phyloP scores from a whole-genome alignment of 2,888 invertebrate genomes.

The Dexiosoma caninum region DNA sequence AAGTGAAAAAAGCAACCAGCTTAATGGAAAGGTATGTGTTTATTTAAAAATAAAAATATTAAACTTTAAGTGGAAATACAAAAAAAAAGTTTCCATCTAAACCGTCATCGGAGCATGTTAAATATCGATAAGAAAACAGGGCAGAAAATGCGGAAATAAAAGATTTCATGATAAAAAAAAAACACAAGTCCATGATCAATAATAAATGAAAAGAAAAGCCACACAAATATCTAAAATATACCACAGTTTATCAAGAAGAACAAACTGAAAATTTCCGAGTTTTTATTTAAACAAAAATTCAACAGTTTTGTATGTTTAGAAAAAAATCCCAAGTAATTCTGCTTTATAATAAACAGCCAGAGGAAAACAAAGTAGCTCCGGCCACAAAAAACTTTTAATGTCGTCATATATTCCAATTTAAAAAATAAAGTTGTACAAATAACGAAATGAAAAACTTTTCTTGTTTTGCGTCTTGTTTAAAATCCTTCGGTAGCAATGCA shows the following conservation, averaged over 20 bases:
- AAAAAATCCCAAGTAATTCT: slow-evolving; percentile 5
- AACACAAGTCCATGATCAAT: slow-evolving; percentile 52
- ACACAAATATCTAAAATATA: slow-evolving; percentile 8
- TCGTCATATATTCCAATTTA: slow-evolving; percentile 43
- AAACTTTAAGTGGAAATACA: neutral
- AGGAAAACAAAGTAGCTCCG: neutral
- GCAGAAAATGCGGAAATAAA: neutral
- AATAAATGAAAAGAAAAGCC: slow-evolving; percentile 47
- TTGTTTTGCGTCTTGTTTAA: slow-evolving; percentile 28
- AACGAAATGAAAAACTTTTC: neutral
- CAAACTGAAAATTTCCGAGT: neutral
- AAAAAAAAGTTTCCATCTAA: neutral
- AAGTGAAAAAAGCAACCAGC: neutral
- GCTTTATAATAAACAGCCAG: neutral
- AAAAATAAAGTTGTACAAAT: slow-evolving; percentile 1
- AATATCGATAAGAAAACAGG: too few species aligned
- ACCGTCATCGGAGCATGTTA: slow-evolving; percentile 33
- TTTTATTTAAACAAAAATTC: neutral
- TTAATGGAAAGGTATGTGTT: too few species aligned
- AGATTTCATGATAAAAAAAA: slow-evolving; percentile 40
- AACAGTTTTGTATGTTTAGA: slow-evolving; percentile 2
- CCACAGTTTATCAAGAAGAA: neutral
- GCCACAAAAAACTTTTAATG: slow-evolving; percentile 23
- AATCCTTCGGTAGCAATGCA: slow-evolving; percentile 37
- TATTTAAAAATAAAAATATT: slow-evolving; percentile 4